A percentile compares a stretch with the other conserved stretches of the same genome.
Conservation (phyloP, 2,113 vertebrate species). For the Zootoca vivipara region DNA sequence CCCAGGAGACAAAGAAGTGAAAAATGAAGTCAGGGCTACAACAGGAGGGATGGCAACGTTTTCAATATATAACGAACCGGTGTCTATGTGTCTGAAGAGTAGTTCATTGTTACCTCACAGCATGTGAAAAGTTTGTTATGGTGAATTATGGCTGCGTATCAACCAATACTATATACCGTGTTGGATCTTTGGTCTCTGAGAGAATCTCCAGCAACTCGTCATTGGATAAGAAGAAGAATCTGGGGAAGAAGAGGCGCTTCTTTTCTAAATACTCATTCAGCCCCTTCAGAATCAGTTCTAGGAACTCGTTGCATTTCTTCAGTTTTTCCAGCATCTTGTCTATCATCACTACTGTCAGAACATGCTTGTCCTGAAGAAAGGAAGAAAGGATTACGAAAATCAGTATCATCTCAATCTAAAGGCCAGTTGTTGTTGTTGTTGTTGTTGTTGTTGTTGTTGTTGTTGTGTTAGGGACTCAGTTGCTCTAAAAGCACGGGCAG, state of each 20-base stretch:
- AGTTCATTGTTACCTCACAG: no score
- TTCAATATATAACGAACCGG: neutral
- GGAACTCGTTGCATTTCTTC: slow-evolving; percentile 82
- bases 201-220: slow-evolving; percentile 93
- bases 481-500: neutral
- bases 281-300: slow-evolving; percentile 90
- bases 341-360: slow-evolving; percentile 80
- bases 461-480: neutral
- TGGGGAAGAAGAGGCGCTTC: slow-evolving; percentile 89
- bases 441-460: no score
- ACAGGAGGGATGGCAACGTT: neutral
- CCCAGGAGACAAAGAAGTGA: neutral
- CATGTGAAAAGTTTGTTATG: neutral
- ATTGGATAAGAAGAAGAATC: slow-evolving; percentile 94
- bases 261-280: slow-evolving; percentile 93
- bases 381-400: neutral
- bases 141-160: neutral
- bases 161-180: slow-evolving; percentile 74
- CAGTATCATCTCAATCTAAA: neutral
- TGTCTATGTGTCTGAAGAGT: no score
- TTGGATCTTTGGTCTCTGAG: slow-evolving; percentile 93
- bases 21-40: neutral
- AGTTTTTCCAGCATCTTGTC: slow-evolving; percentile 87
- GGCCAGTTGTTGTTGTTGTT: neutral
- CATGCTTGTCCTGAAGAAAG: slow-evolving; percentile 83